A percentile compares a stretch with the other conserved stretches of the same genome.
phyloP scores from a whole-genome alignment of 2,797 vertebrate genomes.

The Rhynchonycteris naso region DNA sequence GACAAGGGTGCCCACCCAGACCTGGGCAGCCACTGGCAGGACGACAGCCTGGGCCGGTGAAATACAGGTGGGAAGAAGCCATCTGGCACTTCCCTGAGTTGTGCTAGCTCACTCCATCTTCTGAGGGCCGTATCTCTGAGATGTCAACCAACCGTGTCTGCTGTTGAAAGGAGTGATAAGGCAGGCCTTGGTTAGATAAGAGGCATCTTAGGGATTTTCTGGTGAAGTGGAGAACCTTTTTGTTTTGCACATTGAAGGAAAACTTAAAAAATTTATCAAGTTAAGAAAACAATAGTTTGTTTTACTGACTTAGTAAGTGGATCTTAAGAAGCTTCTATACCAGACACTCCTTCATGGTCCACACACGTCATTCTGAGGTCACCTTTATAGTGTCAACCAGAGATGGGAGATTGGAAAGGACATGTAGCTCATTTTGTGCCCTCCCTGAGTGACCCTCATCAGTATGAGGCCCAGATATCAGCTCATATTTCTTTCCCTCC shows the following conservation, averaged over 20 bases:
- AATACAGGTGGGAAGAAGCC: background rate
- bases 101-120: fast-evolving
- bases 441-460: fast-evolving
- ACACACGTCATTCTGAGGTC: fast-evolving
- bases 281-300: background rate
- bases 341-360: background rate
- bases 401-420: fast-evolving
- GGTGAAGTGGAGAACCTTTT: background rate
- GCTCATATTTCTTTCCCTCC: background rate
- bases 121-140: fast-evolving
- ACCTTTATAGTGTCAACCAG: background rate
- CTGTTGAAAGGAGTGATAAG: background rate
- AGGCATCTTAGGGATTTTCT: background rate
- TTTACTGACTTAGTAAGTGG: background rate
- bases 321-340: fast-evolving
- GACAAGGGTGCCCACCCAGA: background rate
- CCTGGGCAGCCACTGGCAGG: background rate
- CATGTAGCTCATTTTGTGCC: background rate
- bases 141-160: fast-evolving
- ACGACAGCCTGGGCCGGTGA: background rate
- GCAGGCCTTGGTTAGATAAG: fast-evolving
- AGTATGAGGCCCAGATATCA: background rate
- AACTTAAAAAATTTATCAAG: background rate
- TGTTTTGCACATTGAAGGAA: background rate
- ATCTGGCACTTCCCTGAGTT: fast-evolving